Percentiles rank a stretch among this genome's conserved stretches.
Evolutionary conservation across 2,113 vertebrate species (phyloP).

Genomic region (Cardinalis cardinalis): DNA sequence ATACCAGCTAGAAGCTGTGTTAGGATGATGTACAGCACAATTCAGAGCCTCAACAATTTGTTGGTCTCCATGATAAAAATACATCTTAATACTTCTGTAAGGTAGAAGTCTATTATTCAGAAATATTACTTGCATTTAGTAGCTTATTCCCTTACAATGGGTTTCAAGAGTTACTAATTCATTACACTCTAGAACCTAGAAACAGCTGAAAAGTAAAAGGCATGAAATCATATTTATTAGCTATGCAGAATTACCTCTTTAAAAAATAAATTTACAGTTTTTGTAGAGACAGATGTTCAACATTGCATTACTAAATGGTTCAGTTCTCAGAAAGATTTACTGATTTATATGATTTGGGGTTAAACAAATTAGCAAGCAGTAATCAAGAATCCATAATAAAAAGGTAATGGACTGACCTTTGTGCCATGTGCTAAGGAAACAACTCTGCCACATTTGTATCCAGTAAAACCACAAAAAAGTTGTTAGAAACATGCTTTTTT

Average conservation of each 20-base stretch:
- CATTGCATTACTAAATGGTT: constrained; percentile 17
- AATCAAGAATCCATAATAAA: constrained; percentile 15
- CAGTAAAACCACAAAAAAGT: background rate
- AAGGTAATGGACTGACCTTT: background rate
- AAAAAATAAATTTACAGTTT: constrained; percentile 51
- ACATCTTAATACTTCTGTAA: background rate
- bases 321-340: constrained; percentile 12
- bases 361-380: constrained; percentile 35
- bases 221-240: constrained; percentile 49
- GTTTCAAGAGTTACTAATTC: constrained; percentile 28
- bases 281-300: constrained; percentile 52
- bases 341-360: constrained; percentile 36
- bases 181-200: constrained; percentile 23
- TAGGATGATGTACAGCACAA: background rate
- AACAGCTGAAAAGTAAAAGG: constrained; percentile 33
- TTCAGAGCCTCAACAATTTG: background rate
- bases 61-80: background rate
- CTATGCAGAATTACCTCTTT: constrained; percentile 32
- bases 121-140: background rate
- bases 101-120: background rate
- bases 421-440: background rate
- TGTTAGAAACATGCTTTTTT: background rate
- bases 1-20: background rate
- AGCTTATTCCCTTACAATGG: background rate
- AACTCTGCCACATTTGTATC: background rate